A percentile compares a stretch with the other conserved stretches of the same genome.
Evolutionary conservation across 1,140 invertebrate species (phyloP).

Genomic region (Ceratoteleas bidentatus): DNA sequence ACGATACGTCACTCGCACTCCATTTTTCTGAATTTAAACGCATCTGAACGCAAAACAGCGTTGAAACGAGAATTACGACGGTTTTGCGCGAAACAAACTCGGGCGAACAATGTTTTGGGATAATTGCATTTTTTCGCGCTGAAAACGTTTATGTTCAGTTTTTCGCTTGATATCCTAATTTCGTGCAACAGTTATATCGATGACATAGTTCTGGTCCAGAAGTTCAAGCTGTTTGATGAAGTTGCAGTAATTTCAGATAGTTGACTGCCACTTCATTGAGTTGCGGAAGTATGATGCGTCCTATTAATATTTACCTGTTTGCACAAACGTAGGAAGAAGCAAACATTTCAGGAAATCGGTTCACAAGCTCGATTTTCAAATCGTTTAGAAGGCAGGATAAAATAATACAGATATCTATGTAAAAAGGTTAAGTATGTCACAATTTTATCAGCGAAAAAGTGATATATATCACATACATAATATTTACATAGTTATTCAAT

Average conservation of each 20-base stretch:
- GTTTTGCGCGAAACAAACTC: background rate
- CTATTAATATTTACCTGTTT: too few relatives aligned
- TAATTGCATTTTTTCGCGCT: background rate
- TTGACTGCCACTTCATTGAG: constrained; percentile 18
- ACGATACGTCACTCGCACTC: too few relatives aligned
- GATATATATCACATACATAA: too few relatives aligned
- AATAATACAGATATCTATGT: too few relatives aligned
- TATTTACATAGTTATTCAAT: too few relatives aligned
- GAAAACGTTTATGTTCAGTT: constrained; percentile 2
- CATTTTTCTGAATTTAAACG: too few relatives aligned
- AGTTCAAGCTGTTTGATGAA: constrained; percentile 29
- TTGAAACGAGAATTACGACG: too few relatives aligned
- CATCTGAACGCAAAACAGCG: too few relatives aligned
- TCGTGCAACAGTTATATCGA: constrained; percentile 26
- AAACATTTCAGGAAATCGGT: background rate
- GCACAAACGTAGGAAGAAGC: background rate
- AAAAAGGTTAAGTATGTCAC: too few relatives aligned
- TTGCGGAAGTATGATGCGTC: background rate
- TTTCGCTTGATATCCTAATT: constrained; percentile 28
- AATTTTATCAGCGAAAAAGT: too few relatives aligned
- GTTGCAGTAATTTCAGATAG: constrained; percentile 22
- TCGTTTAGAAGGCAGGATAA: too few relatives aligned
- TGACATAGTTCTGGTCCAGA: constrained; percentile 36
- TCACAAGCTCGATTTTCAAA: too few relatives aligned
- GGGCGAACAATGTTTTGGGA: background rate